These are phyloP conservation scores for Etheostoma spectabile DNA, from an alignment of 2,113 vertebrate genomes.

Conservation along the genomic window DNA sequence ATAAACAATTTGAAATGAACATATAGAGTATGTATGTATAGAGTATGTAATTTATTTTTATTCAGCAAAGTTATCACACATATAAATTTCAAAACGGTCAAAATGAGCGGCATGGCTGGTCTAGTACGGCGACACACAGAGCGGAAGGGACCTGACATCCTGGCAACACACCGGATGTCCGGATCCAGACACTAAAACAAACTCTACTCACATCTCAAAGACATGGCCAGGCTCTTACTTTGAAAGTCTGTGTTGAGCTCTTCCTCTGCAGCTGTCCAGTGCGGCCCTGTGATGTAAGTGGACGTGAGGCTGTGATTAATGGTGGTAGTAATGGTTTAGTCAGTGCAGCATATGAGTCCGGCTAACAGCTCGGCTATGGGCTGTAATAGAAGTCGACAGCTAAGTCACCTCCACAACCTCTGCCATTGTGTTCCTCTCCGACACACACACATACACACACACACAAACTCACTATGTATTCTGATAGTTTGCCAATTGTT, in stretches of 20 bases:
- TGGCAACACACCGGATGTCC: too few relatives aligned
- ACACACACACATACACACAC: not conserved
- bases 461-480: conserved; percentile 14
- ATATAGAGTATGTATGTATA: too few relatives aligned
- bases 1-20: too few relatives aligned
- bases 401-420: conserved; percentile 56
- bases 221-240: conserved; percentile 32
- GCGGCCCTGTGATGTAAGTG: conserved; percentile 54
- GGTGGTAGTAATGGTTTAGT: conserved; percentile 76
- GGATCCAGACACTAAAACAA: too few relatives aligned
- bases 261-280: conserved; percentile 45
- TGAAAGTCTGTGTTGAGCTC: conserved; percentile 18
- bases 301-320: conserved; percentile 81
- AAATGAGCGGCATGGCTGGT: too few relatives aligned
- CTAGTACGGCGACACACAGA: too few relatives aligned
- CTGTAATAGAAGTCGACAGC: conserved; percentile 63
- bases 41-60: too few relatives aligned
- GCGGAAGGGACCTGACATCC: too few relatives aligned
- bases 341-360: conserved; percentile 67
- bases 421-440: conserved; percentile 32
- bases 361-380: conserved; percentile 54
- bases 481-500: conserved; percentile 23
- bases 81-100: too few relatives aligned
- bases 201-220: not conserved
- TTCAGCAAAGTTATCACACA: too few relatives aligned